A percentile compares a stretch with the other conserved stretches of the same genome.
These are phyloP conservation scores for Isichthys henryi DNA, from an alignment of 2,113 vertebrate genomes.

Conservation along the genomic window DNA sequence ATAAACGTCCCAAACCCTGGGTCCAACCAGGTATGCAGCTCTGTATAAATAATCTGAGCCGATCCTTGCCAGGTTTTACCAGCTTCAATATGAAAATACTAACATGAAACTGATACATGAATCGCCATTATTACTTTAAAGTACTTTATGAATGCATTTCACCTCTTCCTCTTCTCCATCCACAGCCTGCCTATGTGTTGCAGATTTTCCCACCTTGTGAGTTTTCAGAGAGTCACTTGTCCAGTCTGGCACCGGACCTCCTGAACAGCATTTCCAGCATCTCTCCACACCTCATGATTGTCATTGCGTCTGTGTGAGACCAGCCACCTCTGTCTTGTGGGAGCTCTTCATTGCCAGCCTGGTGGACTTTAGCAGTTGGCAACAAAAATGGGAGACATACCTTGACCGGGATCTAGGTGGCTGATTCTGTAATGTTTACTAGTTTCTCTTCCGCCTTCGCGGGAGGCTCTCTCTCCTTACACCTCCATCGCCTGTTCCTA, in stretches of 20 bases:
- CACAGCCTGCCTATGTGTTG: constrained; percentile 90
- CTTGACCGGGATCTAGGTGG: neutral
- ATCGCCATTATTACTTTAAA: neutral
- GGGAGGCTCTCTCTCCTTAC: constrained; percentile 21
- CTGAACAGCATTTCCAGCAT: constrained; percentile 96
- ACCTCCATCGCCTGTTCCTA: constrained; percentile 43
- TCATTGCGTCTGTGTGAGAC: constrained; percentile 92
- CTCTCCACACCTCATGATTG: constrained; percentile 97
- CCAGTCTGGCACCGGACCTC: constrained; percentile 89
- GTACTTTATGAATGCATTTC: neutral
- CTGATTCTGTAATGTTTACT: neutral
- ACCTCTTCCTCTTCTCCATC: neutral
- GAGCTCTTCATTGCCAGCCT: constrained; percentile 36
- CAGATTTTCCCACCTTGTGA: constrained; percentile 98
- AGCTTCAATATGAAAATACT: neutral
- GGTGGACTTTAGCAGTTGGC: constrained; percentile 37
- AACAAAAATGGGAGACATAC: neutral
- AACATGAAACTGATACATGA: neutral
- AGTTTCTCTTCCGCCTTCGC: constrained; percentile 10
- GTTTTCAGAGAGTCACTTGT: constrained; percentile 93
- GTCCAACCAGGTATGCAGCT: constrained; percentile 81
- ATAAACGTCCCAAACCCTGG: constrained; percentile 97
- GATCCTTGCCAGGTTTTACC: neutral
- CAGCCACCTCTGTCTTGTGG: constrained; percentile 13
- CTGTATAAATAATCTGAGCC: neutral